phyloP scores from a whole-genome alignment of 2,113 vertebrate genomes.

The Myxocyprinus asiaticus region DNA sequence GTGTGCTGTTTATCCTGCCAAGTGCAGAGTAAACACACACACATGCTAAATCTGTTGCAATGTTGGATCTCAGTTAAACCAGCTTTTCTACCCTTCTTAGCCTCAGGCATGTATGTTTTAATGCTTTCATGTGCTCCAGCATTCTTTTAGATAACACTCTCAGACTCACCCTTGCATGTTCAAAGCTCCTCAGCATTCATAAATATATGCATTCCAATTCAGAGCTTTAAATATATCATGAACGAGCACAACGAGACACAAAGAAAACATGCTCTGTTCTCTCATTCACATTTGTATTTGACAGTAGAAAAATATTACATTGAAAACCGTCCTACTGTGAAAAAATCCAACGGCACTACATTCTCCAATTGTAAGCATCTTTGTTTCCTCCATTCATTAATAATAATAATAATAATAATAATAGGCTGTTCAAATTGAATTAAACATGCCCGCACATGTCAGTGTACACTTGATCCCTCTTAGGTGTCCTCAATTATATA shows the following conservation, averaged over 20 bases:
- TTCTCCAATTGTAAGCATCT: not conserved
- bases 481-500: constrained; percentile 3
- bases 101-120: constrained; percentile 7
- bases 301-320: not conserved
- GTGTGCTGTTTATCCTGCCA: too few species aligned
- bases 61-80: constrained; percentile 25
- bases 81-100: constrained; percentile 29
- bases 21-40: too few species aligned
- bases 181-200: not conserved
- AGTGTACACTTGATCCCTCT: constrained; percentile 14
- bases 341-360: not conserved
- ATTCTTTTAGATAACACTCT: not conserved
- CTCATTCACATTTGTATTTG: not conserved
- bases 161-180: not conserved
- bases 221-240: not conserved
- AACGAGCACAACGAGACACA: constrained; percentile 1
- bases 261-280: not conserved
- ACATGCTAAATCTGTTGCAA: not conserved
- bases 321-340: not conserved
- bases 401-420: not conserved
- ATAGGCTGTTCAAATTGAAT: not conserved
- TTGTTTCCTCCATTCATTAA: not conserved
- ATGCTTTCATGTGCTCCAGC: not conserved
- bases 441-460: constrained; percentile 1
- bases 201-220: not conserved